Base-by-base conservation (phyloP, 1,140 invertebrate species). In the Theocolax elegans region DNA sequence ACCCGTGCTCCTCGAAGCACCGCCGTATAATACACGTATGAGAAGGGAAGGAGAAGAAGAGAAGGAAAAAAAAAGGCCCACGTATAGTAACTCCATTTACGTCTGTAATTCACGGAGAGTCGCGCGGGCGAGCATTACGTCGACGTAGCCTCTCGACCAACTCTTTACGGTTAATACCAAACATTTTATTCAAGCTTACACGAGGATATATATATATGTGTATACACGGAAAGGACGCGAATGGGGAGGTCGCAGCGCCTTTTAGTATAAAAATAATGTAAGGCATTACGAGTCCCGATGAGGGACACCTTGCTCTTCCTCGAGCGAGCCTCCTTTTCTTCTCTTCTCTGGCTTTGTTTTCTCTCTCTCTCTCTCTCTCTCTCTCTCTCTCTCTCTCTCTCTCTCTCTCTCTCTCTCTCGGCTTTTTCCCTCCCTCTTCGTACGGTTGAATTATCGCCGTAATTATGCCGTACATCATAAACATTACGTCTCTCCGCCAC, bases 391-490 rank as follows among this genome's bases (percentile, higher is more conserved):
- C 31, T 35, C 31, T n/a, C 29, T n/a, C 29, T 44, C 42, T 6
- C 9, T 49, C 27, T 29, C 17, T 10, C 3, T 1, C 10, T 42
- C 38, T 2, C 8, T 48, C 23, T 23, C 25, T 12, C 1, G 13
- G 6, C 12, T 15, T n/a, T n/a, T n/a, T 25, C 29, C 2, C 48
- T 38, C 51, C 29, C 51, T 60, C 53, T 54, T 60, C 44, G 25
- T 60, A 7, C 70, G 6, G 40, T 74, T 78, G 75, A 83, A 83
- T 83, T 83, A 83, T 83, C 76, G 76, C 69, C 59, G 76, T 83
- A 81, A 83, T 83, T 82, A 82, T 76, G 72, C 73, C 74, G 74
- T 78, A 67, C 75, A 77, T 79, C 77, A 80, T 79, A 79, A 80
- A 78, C 76, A 76, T 79, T 74, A 72, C 76, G 69, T 1, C 40